Base-by-base conservation (phyloP, 2,113 vertebrate genomes). In the Microcebus ravelobensis region DNA sequence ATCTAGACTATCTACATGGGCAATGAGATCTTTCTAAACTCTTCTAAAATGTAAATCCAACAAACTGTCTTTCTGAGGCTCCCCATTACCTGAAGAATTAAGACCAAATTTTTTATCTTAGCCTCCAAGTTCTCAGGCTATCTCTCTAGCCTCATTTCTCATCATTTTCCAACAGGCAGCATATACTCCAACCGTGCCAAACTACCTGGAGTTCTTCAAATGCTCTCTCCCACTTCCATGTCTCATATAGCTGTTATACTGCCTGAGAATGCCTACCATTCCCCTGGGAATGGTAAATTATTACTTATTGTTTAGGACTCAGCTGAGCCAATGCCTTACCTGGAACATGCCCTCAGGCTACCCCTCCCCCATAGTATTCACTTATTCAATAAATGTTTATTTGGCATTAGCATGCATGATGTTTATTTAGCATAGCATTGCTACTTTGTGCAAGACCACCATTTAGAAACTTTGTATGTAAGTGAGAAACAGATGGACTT, bases 31-130 rank as follows among this genome's bases (percentile, higher is more conserved):
- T 74, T 80, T 85, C 31, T 73, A 8, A 85, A 63, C 29, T 68
- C 90, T 93, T 90, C 79, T 87, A 67, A 88, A 81, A 84, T 50
- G 82, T 48, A 70, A 95, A 42, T 77, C 70, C 45, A 65, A 71
- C 15, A 27, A 90, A 29, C 59, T 77, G 14, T 70, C 59, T 67
- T 86, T 81, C 57, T 68, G 61, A 83, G 45, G 27, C 20, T 87
- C 68, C 42, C 21, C 34, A 8, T 77, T 71, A 71, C 15, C 59
- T 65, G 20, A 39, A 70, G 45, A 89, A 29, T 91, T 86, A 86
- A 76, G 74, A 74, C 21, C 13, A 13, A 74, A 45, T 82, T 95
- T 8, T 42, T 85, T 65, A 39, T 23, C 59, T 91, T 50, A 48
- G 61, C 52, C 82, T 82, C 42, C 27, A 39, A 31, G 6, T 27